Conservation (phyloP, 2,113 vertebrate species). For the Thomomys bottae region DNA sequence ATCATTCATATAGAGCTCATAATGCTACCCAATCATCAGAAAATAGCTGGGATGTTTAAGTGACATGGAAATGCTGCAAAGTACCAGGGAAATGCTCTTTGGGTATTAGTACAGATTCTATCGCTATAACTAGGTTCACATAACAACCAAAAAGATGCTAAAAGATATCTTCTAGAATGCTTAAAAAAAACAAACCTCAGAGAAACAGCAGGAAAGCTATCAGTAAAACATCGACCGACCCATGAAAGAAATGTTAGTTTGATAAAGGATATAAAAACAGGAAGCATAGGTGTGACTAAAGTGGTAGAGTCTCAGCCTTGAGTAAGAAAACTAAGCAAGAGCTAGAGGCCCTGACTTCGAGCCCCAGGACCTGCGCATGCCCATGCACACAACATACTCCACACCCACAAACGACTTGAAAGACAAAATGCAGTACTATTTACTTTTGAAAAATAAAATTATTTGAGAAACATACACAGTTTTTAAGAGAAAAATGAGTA, state of each 20-base stretch:
- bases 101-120: neutral
- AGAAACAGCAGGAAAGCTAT: neutral
- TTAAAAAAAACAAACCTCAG: conserved; percentile 17
- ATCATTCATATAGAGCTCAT: neutral
- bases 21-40: neutral
- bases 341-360: no score
- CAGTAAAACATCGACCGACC: neutral
- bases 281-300: no score
- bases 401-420: no score
- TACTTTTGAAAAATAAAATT: neutral
- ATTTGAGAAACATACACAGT: neutral
- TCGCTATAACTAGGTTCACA: neutral
- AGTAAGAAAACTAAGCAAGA: no score
- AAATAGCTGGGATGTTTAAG: neutral
- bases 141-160: neutral
- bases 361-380: no score
- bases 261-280: neutral
- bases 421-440: neutral
- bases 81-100: neutral
- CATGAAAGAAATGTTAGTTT: conserved; percentile 19
- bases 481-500: conserved; percentile 19
- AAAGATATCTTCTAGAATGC: neutral
- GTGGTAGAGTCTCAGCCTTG: no score
- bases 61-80: neutral
- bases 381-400: no score